A percentile compares a stretch with the other conserved stretches of the same genome.
Evolutionary conservation across 2,888 invertebrate genomes (phyloP).

Genomic region (Metacarcinus magister): DNA sequence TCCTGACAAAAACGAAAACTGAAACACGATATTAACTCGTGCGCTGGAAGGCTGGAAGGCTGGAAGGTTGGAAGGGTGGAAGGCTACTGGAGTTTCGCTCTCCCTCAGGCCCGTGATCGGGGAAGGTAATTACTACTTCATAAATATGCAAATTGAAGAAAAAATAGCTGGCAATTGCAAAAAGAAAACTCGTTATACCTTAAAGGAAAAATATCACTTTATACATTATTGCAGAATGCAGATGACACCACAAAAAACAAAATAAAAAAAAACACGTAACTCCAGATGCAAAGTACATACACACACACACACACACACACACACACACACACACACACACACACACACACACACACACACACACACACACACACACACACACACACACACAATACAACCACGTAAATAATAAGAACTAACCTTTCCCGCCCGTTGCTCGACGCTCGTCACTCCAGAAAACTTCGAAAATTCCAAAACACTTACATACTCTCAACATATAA

Average conservation of each 20-base stretch:
- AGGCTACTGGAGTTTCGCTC: no score
- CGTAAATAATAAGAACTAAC: not conserved
- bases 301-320: no score
- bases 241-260: not conserved
- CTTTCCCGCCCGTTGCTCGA: not conserved
- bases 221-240: not conserved
- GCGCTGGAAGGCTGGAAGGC: no score
- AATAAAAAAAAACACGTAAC: not conserved
- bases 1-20: not conserved
- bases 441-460: not conserved
- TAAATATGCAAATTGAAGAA: conserved; percentile 12
- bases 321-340: no score
- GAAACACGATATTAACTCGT: not conserved
- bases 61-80: not conserved
- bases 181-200: not conserved
- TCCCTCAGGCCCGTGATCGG: not conserved
- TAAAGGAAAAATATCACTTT: not conserved
- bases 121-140: conserved; percentile 40
- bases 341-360: not conserved
- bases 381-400: not conserved
- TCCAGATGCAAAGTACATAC: no score
- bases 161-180: not conserved
- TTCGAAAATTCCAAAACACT: not conserved
- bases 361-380: not conserved
- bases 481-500: not conserved